Evolutionary conservation across 1,140 invertebrate species (phyloP).

Genomic region (Drosophila varians): DNA sequence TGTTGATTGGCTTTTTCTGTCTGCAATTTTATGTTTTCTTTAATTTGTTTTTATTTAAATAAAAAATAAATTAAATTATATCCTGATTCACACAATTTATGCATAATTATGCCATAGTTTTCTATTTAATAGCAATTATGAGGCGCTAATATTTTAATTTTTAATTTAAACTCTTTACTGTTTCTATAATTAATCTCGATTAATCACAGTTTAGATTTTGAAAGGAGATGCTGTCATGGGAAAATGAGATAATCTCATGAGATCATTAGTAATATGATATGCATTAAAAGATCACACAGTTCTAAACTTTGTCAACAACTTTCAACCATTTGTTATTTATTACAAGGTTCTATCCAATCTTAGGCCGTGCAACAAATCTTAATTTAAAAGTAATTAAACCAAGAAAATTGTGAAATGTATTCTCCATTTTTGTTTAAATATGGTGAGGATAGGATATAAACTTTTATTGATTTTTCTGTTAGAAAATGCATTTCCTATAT

Average conservation of each 20-base stretch:
- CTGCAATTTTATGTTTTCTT: too few species aligned
- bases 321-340: background rate
- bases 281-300: background rate
- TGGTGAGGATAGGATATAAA: too few species aligned
- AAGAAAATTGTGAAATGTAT: background rate
- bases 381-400: background rate
- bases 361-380: background rate
- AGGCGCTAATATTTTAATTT: background rate
- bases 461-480: too few species aligned
- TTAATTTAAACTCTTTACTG: background rate
- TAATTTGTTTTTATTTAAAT: too few species aligned
- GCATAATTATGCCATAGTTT: too few species aligned
- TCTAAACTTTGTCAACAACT: background rate
- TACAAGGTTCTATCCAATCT: background rate
- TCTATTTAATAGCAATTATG: background rate
- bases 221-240: background rate
- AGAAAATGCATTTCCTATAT: background rate
- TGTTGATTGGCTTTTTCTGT: slow-evolving; percentile 36
- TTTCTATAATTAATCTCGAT: background rate
- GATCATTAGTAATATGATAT: slow-evolving; percentile 11
- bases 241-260: slow-evolving; percentile 24
- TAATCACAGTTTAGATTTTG: background rate
- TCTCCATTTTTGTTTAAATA: too few species aligned
- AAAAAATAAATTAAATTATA: too few species aligned
- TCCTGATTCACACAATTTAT: too few species aligned